Conservation (phyloP, 2,797 vertebrate species). For the Sebastes matsubarae region DNA sequence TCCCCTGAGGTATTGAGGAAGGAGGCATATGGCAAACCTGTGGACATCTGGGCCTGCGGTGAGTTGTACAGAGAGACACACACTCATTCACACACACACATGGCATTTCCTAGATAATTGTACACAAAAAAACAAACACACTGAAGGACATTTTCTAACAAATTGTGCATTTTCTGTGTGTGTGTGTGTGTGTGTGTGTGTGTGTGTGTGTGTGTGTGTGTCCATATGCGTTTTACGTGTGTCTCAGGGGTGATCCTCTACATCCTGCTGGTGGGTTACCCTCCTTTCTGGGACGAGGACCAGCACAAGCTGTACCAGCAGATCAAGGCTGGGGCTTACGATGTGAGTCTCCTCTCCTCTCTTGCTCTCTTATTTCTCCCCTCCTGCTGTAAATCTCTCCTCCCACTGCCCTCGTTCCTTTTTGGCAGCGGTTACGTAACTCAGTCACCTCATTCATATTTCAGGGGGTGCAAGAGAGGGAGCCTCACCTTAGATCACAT, state of each 20-base stretch:
- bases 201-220: conserved; percentile 46
- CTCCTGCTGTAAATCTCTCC: conserved; percentile 12
- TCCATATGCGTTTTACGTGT: conserved; percentile 49
- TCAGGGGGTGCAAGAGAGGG: conserved; percentile 56
- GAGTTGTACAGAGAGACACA: conserved; percentile 66
- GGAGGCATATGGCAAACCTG: conserved; percentile 97
- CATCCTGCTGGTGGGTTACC: conserved; percentile 97
- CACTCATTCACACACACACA: not conserved
- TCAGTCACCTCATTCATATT: conserved; percentile 73
- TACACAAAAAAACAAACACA: conserved; percentile 7
- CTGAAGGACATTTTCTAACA: not conserved
- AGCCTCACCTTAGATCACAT: conserved; percentile 51
- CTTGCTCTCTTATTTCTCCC: not conserved
- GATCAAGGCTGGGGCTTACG: conserved; percentile 98
- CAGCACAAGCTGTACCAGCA: conserved; percentile 98
- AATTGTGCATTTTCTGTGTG: conserved; percentile 30
- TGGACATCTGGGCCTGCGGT: conserved; percentile 99
- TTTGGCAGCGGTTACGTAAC: conserved; percentile 65
- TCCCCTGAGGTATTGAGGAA: conserved; percentile 97
- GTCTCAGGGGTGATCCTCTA: conserved; percentile 95
- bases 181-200: conserved; percentile 48
- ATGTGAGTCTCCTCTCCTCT: conserved; percentile 85
- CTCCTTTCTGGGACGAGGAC: conserved; percentile 98
- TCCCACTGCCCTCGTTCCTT: conserved; percentile 47
- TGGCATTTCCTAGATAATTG: not conserved